Conservation (phyloP, 2,797 vertebrate genomes). For the Enteromius thamalakanensis region DNA sequence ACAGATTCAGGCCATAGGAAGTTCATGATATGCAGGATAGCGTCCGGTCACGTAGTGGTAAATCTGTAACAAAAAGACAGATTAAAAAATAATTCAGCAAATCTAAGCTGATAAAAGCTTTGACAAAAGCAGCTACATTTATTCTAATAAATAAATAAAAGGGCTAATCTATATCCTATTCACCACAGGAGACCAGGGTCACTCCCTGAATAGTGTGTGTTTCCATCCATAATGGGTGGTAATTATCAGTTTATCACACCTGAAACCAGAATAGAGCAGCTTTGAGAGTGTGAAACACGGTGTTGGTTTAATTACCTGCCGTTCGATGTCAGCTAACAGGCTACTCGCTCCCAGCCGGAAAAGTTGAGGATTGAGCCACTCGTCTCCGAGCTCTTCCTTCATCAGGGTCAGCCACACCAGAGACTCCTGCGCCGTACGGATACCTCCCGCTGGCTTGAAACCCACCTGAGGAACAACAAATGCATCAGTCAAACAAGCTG, state of each 20-base stretch:
- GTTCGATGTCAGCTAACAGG: conserved; percentile 90
- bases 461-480: conserved; percentile 80
- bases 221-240: conserved; percentile 23
- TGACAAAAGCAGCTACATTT: conserved; percentile 5
- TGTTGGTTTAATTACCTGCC: conserved; percentile 80
- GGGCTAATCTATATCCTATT: conserved; percentile 24
- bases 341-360: conserved; percentile 94
- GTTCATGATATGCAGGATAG: conserved; percentile 86
- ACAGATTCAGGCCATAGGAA: conserved; percentile 85
- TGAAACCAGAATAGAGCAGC: conserved; percentile 12
- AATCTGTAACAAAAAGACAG: conserved; percentile 78
- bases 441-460: conserved; percentile 96
- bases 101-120: not conserved
- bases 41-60: conserved; percentile 91
- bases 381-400: conserved; percentile 90
- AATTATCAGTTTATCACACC: conserved; percentile 34
- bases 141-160: conserved; percentile 4
- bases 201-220: conserved; percentile 29
- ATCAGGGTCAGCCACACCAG: conserved; percentile 90
- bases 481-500: not conserved
- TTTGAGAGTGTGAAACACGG: too few relatives aligned
- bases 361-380: conserved; percentile 87
- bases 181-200: conserved; percentile 6
- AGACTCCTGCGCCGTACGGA: conserved; percentile 88
- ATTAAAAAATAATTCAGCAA: not conserved